Evolutionary conservation across 2,888 invertebrate species (phyloP), one percentile per base, ranked within the genome.

Genomic region (Charanyca ferruginea): DNA sequence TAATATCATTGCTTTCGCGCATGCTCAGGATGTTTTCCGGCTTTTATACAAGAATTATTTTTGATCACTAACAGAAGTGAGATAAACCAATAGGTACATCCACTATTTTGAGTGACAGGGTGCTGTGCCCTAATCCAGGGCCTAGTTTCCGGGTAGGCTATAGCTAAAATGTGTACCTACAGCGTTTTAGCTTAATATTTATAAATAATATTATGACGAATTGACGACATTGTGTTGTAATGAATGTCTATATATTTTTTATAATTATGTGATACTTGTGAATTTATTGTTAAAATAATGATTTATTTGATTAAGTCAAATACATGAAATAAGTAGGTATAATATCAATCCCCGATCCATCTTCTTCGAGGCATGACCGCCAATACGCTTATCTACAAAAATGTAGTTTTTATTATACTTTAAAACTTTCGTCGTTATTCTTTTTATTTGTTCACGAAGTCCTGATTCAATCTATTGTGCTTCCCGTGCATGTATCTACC

Each of bases 211-310:
- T 51, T 59, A 73, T 71, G 64, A 66, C 58, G 42, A 66, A 42
- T 59, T 70, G 45, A 62, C 53, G 49, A 72, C 65, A 63, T 65
- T 55, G 59, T 70, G 63, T 70, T 78, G 54, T 72, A 77, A 79
- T 74, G 54, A 72, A 75, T 77, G 77, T 79, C 69, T 75, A 75
- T 61, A 62, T 80, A 80, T 80, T 80, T n/a, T 76, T 80, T 80
- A 64, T 80, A 80, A 78, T 73, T 76, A 76, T 70, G 75, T 80
- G 72, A 66, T 69, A 70, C 53, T 75, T 75, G 66, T 74, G 71
- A 77, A 77, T 75, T 75, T 75, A 75, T 66, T 49, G 38, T 47
- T 63, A 41, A 44, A 64, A 59, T 55, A 57, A 38, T 25, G 23
- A 54, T 74, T 71, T 77, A 77, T 74, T 61, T 60, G 49, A 67